Conservation (phyloP, 2,888 invertebrate genomes). For the Tetanocera ferruginea region DNA sequence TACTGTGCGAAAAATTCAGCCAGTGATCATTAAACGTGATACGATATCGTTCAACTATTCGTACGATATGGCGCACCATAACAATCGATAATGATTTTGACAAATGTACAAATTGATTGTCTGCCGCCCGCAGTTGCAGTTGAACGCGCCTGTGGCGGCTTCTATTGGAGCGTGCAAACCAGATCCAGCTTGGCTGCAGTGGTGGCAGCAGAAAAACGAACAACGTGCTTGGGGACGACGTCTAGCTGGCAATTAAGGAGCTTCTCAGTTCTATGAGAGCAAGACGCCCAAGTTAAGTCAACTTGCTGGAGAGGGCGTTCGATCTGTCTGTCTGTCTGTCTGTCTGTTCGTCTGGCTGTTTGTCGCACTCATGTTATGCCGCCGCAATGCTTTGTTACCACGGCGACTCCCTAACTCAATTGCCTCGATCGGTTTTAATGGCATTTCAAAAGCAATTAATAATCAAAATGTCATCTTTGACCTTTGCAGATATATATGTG, state of each 20-base stretch:
- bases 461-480: conserved; percentile 54
- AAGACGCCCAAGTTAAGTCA: too few relatives aligned
- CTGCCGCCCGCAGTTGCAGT: conserved; percentile 23
- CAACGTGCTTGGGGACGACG: not conserved
- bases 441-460: conserved; percentile 54
- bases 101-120: conserved; percentile 46
- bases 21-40: conserved; percentile 10
- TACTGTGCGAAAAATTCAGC: conserved; percentile 6
- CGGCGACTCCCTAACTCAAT: conserved; percentile 21
- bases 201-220: not conserved
- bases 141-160: conserved; percentile 3
- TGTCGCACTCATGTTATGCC: conserved; percentile 19
- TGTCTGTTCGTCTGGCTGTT: not conserved
- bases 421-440: conserved; percentile 40
- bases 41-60: conserved; percentile 8
- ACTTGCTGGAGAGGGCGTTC: not conserved
- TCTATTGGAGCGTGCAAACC: conserved; percentile 16
- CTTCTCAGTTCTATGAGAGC: not conserved
- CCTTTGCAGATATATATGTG: conserved; percentile 48
- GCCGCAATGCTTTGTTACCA: not conserved
- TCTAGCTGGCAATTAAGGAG: not conserved
- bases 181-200: not conserved
- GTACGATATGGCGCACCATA: conserved; percentile 33
- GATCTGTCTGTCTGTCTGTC: conserved; percentile 11
- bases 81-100: conserved; percentile 46